Evolutionary conservation across 2,888 invertebrate species (phyloP).

Genomic region (Clostera curtula): DNA sequence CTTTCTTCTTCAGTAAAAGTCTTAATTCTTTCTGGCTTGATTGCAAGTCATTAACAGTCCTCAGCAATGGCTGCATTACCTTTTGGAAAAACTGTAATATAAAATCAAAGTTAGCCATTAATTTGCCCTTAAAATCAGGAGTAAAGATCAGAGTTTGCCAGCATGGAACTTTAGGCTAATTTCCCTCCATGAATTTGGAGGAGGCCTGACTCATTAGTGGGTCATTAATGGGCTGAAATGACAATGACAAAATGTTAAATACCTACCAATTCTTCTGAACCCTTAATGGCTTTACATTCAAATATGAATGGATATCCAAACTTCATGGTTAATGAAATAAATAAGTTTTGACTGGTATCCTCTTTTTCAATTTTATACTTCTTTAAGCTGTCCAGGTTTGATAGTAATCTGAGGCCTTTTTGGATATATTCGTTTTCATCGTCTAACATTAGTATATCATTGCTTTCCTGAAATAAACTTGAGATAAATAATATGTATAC

Average conservation of each 20-base stretch:
- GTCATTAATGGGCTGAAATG: no score
- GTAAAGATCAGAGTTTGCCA: no score
- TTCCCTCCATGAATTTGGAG: no score
- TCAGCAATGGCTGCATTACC: slow-evolving; percentile 44
- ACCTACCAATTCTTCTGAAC: slow-evolving; percentile 44
- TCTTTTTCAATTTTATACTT: slow-evolving; percentile 21
- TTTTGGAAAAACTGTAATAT: slow-evolving; percentile 45
- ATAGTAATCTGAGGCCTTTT: slow-evolving; percentile 37
- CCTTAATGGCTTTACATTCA: slow-evolving; percentile 30
- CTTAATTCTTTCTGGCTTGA: slow-evolving; percentile 55
- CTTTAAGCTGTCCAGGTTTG: slow-evolving; percentile 31
- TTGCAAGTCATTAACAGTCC: slow-evolving; percentile 57
- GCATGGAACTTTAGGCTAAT: no score
- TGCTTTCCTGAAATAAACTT: slow-evolving; percentile 42
- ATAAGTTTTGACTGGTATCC: slow-evolving; percentile 20
- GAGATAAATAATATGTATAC: no score
- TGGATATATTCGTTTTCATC: slow-evolving; percentile 30
- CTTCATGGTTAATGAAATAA: slow-evolving; percentile 26
- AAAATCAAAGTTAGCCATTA: no score
- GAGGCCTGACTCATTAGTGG: no score
- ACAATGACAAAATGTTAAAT: neutral
- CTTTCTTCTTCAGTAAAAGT: slow-evolving; percentile 61
- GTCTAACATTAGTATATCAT: slow-evolving; percentile 36
- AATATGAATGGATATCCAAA: slow-evolving; percentile 38
- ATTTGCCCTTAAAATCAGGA: no score